Conservation (phyloP, 2,113 vertebrate species). For the Papio anubis region DNA sequence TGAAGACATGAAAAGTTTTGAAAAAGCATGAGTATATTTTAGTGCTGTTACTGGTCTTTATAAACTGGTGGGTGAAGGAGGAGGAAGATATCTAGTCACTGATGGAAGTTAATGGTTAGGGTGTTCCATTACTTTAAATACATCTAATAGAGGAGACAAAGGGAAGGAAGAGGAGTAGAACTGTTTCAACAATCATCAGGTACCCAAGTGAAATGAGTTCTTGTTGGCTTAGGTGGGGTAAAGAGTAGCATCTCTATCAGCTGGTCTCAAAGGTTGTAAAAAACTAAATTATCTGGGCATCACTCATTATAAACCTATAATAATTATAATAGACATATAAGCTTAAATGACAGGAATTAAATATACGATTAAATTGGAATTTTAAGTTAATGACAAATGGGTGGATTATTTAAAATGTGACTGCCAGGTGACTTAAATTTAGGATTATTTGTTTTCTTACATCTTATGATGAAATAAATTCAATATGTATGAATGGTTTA, state of each 20-base stretch:
- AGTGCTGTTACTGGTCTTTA: not conserved
- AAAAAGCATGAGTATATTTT: not conserved
- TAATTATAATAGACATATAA: not conserved
- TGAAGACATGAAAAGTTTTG: not conserved
- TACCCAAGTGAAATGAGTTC: not conserved
- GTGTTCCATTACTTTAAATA: not conserved
- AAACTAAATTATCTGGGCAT: too few species aligned
- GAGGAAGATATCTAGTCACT: not conserved
- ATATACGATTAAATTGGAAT: not conserved
- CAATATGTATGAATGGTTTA: not conserved
- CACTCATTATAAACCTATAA: not conserved
- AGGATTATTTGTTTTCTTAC: not conserved
- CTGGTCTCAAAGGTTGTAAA: not conserved
- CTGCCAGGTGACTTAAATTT: not conserved
- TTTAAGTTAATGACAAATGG: not conserved
- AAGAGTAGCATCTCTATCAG: not conserved
- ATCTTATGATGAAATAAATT: not conserved
- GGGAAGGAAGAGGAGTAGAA: not conserved
- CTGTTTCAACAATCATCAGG: not conserved
- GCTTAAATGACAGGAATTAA: not conserved
- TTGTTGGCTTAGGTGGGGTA: not conserved
- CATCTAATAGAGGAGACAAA: not conserved
- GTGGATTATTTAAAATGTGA: not conserved
- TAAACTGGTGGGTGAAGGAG: not conserved
- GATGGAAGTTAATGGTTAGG: not conserved